Evolutionary conservation across 1,140 invertebrate genomes (phyloP).

Genomic region (Gryon sp.): DNA sequence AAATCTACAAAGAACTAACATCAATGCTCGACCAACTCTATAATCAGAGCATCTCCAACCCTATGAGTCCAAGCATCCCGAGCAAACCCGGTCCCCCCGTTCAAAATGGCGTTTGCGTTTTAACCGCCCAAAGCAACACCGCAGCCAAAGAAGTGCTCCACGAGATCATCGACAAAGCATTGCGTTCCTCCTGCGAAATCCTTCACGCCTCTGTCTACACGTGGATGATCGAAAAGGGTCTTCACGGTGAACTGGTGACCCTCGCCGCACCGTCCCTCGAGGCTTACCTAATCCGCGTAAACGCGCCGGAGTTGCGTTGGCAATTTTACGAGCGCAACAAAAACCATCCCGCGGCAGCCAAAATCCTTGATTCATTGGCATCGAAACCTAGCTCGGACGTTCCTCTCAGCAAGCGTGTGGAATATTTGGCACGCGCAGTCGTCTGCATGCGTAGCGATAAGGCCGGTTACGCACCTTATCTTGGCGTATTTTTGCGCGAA

Average conservation of each 20-base stretch:
- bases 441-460: conserved; percentile 95
- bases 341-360: conserved; percentile 95
- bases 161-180: conserved; percentile 77
- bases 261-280: conserved; percentile 90
- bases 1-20: conserved; percentile 93
- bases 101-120: conserved; percentile 63
- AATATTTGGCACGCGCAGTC: conserved; percentile 95
- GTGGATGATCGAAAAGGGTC: conserved; percentile 92
- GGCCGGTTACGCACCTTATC: conserved; percentile 86
- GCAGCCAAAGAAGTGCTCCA: conserved; percentile 75
- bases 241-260: conserved; percentile 88
- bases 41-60: conserved; percentile 82
- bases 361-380: conserved; percentile 92
- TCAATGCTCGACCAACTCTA: conserved; percentile 89
- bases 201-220: conserved; percentile 95
- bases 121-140: conserved; percentile 60
- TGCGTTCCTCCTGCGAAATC: conserved; percentile 88
- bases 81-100: conserved; percentile 71
- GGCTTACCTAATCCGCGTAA: conserved; percentile 86
- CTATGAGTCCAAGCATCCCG: conserved; percentile 75
- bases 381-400: conserved; percentile 88
- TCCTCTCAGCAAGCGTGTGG: conserved; percentile 86
- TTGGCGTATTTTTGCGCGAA: conserved; percentile 93
- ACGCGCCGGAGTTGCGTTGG: conserved; percentile 94
- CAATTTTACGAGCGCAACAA: conserved; percentile 96